Evolutionary conservation across 2,797 vertebrate genomes (phyloP).

Genomic region (Cyclura pinguis): DNA sequence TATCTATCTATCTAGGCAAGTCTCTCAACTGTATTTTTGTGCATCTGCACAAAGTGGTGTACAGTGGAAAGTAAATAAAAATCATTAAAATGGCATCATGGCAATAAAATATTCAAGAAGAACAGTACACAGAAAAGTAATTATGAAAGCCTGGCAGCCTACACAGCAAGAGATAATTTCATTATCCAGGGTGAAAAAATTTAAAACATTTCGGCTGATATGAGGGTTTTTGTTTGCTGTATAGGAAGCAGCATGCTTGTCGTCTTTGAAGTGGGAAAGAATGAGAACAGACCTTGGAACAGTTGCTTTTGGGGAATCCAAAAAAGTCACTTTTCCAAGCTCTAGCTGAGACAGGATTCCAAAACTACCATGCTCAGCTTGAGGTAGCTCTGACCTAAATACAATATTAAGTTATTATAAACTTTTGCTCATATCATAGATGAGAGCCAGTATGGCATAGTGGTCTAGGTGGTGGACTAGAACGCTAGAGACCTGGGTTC

Average conservation of each 20-base stretch:
- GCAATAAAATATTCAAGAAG: background rate
- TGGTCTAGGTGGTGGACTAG: too few relatives aligned
- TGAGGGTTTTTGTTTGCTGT: background rate
- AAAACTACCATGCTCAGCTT: background rate
- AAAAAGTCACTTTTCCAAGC: background rate
- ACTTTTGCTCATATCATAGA: too few relatives aligned
- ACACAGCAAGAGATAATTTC: background rate
- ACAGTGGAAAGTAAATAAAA: background rate
- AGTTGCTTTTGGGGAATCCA: background rate
- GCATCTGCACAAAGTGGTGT: background rate
- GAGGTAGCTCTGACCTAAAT: background rate
- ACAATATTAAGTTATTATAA: too few relatives aligned
- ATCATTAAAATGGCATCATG: background rate
- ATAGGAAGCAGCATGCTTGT: background rate
- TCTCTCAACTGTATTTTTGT: background rate
- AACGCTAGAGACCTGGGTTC: too few relatives aligned
- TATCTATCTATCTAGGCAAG: background rate
- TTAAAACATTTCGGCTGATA: background rate
- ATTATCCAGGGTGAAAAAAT: background rate
- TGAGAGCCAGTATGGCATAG: too few relatives aligned
- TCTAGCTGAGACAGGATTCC: background rate
- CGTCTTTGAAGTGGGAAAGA: background rate
- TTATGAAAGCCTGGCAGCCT: background rate
- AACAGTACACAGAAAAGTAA: background rate
- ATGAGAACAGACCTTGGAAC: background rate